Conservation (phyloP, 2,797 vertebrate genomes). For the Mycteria americana region DNA sequence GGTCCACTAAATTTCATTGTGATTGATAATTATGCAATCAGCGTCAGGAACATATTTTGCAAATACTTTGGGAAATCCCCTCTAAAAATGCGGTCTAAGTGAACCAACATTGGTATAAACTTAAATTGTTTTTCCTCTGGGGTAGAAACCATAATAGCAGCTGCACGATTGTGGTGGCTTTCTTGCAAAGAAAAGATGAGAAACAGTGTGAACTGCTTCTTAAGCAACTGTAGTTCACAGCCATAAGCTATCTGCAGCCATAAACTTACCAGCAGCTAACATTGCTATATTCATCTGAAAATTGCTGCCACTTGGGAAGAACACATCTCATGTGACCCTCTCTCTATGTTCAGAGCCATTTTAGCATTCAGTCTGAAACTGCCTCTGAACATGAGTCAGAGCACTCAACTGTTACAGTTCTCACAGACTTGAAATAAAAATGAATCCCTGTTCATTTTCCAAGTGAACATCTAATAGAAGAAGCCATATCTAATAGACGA, state of each 20-base stretch:
- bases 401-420: neutral
- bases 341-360: neutral
- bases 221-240: slow-evolving; percentile 24
- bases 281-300: neutral
- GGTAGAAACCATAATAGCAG: neutral
- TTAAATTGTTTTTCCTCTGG: neutral
- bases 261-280: slow-evolving; percentile 34
- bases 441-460: neutral
- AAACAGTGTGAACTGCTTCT: slow-evolving; percentile 28
- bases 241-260: slow-evolving; percentile 17
- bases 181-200: slow-evolving; percentile 15
- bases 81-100: neutral
- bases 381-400: slow-evolving; percentile 37
- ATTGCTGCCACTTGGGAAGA: neutral
- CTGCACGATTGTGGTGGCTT: neutral
- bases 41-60: neutral
- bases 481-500: neutral
- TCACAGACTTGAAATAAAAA: slow-evolving; percentile 20
- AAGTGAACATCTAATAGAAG: slow-evolving; percentile 16
- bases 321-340: neutral
- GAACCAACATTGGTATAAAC: neutral
- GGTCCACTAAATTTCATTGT: neutral
- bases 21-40: neutral
- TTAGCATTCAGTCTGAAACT: slow-evolving; percentile 11
- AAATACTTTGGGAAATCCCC: neutral